Evolutionary conservation across 37 sponge, comb jelly and placozoan species (phyloP).

Genomic region (Cladorhizidae sp.): DNA sequence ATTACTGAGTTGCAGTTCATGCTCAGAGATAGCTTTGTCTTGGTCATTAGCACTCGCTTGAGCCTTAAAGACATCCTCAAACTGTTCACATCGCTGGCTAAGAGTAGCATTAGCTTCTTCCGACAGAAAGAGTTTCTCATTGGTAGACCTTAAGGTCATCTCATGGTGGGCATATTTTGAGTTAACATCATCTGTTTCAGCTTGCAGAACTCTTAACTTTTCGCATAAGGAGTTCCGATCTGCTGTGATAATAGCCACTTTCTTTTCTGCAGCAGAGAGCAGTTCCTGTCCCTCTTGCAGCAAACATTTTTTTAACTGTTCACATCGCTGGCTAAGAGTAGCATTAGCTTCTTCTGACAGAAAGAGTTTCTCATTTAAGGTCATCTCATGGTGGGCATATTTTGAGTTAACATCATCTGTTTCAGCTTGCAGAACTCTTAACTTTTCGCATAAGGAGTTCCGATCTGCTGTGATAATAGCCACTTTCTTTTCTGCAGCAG

Average conservation of each 20-base stretch:
- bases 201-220: too few species aligned
- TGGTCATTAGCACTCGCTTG: not conserved
- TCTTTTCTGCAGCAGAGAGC: too few species aligned
- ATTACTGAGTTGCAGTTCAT: not conserved
- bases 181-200: not conserved
- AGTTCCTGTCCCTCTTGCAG: too few species aligned
- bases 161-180: conserved; percentile 8
- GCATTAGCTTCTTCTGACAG: not conserved
- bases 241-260: too few species aligned
- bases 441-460: too few species aligned
- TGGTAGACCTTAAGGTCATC: not conserved
- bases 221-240: too few species aligned
- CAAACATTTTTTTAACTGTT: too few species aligned
- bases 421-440: not conserved
- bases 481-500: too few species aligned
- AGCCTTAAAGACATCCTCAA: not conserved
- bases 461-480: too few species aligned
- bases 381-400: conserved; percentile 11
- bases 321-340: not conserved
- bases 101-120: not conserved
- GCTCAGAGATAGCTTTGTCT: not conserved
- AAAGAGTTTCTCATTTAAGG: not conserved
- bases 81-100: not conserved
- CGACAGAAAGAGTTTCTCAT: not conserved
- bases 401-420: conserved; percentile 1